Conservation (phyloP, 2,888 invertebrate genomes). For the Caenorhabditis sulstoni region DNA sequence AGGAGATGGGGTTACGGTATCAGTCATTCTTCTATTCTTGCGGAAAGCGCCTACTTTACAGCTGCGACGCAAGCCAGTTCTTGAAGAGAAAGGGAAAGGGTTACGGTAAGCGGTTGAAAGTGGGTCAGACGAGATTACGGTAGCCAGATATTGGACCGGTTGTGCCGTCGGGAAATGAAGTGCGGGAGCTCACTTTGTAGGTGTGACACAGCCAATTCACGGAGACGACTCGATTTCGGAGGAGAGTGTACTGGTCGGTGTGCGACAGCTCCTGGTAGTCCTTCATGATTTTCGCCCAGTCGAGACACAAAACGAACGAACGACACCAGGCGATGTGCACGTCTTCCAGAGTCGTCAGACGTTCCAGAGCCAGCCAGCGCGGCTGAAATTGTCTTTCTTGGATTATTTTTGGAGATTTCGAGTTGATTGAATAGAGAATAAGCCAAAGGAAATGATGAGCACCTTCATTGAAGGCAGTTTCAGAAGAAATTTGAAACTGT, state of each 20-base stretch:
- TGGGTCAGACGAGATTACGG: neutral
- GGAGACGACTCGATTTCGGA: slow-evolving; percentile 72
- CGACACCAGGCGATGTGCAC: slow-evolving; percentile 75
- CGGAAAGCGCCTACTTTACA: too few relatives aligned
- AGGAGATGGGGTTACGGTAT: too few relatives aligned
- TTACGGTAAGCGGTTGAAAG: neutral
- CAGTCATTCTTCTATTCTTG: too few relatives aligned
- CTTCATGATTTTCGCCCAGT: slow-evolving; percentile 69
- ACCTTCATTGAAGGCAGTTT: too few relatives aligned
- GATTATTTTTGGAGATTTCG: too few relatives aligned
- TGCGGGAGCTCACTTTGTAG: slow-evolving; percentile 61
- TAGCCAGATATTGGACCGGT: too few relatives aligned
- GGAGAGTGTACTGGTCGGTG: slow-evolving; percentile 69
- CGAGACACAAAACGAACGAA: slow-evolving; percentile 72
- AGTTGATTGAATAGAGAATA: too few relatives aligned
- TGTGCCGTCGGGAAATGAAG: too few relatives aligned
- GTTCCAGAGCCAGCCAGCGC: slow-evolving; percentile 70
- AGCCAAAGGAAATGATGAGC: neutral
- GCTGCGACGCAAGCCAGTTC: too few relatives aligned
- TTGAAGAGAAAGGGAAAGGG: too few relatives aligned
- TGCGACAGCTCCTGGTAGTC: slow-evolving; percentile 70
- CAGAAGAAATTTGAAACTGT: too few relatives aligned
- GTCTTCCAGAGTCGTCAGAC: slow-evolving; percentile 72
- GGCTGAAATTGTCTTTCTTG: slow-evolving; percentile 70
- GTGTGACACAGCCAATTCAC: slow-evolving; percentile 76